A percentile compares a stretch with the other conserved stretches of the same genome.
Conservation (phyloP, 2,888 invertebrate genomes). For the Nemoura dubitans region DNA sequence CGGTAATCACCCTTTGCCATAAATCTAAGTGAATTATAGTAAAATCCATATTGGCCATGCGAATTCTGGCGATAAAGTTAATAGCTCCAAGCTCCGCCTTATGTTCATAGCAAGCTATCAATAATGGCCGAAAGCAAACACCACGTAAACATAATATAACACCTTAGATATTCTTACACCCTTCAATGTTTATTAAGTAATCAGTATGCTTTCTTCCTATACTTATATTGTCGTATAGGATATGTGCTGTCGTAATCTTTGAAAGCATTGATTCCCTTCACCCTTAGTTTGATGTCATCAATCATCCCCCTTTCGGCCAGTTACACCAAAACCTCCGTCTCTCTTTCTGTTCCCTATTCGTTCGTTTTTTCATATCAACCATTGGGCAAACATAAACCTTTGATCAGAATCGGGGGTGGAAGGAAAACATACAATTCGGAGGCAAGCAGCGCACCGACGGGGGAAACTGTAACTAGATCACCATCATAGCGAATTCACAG, state of each 20-base stretch:
- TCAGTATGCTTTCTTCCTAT: slow-evolving; percentile 23
- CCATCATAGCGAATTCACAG: background rate
- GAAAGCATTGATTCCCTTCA: slow-evolving; percentile 35
- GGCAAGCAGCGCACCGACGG: background rate
- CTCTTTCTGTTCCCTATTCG: background rate
- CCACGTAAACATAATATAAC: background rate
- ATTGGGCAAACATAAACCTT: background rate
- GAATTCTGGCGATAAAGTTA: background rate
- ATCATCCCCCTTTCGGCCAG: slow-evolving; percentile 29
- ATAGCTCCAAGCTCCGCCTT: background rate
- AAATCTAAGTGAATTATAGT: slow-evolving; percentile 12
- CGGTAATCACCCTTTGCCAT: background rate
- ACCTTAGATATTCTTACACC: background rate
- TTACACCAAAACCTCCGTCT: background rate
- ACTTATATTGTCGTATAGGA: slow-evolving; percentile 1
- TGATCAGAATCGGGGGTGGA: background rate
- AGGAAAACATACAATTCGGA: background rate
- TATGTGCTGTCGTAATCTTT: slow-evolving; percentile 38
- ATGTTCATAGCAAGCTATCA: background rate
- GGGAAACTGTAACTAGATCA: background rate
- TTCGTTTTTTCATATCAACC: background rate
- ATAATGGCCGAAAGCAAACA: background rate
- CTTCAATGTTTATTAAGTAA: slow-evolving; percentile 38
- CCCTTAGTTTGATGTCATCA: slow-evolving; percentile 23
- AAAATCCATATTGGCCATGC: slow-evolving; percentile 7